These are phyloP conservation scores for Microdon myrmicae DNA, from an alignment of 2,888 invertebrate species.

Conservation along the genomic window DNA sequence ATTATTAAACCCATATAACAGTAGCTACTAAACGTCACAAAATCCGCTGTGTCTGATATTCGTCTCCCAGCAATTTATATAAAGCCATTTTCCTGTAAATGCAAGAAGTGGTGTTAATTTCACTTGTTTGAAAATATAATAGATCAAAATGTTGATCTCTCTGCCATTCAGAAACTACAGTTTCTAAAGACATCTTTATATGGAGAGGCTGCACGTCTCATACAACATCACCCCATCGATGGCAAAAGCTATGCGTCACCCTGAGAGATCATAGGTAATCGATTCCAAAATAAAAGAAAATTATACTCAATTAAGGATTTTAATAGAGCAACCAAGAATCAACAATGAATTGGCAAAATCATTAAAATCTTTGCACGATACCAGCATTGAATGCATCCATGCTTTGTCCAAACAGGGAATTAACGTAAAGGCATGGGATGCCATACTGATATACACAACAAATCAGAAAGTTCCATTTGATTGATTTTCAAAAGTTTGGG, in stretches of 20 bases:
- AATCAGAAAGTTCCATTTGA: too few relatives aligned
- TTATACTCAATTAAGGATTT: conserved; percentile 8
- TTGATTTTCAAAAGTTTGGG: too few relatives aligned
- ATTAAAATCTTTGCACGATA: conserved; percentile 4
- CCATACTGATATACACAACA: conserved; percentile 1
- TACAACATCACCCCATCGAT: conserved; percentile 1
- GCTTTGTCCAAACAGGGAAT: conserved; percentile 4
- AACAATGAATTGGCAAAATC: neutral
- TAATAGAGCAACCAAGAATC: conserved; percentile 9
- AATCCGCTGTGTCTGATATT: neutral
- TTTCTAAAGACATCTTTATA: neutral
- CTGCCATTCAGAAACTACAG: conserved; percentile 1
- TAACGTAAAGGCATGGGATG: neutral
- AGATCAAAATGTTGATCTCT: neutral
- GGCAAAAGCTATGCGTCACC: conserved; percentile 4
- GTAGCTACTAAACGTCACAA: conserved; percentile 1
- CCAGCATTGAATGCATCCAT: conserved; percentile 6
- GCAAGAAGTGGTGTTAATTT: conserved; percentile 1
- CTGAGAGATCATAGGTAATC: conserved; percentile 1
- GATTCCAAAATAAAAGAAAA: conserved; percentile 7
- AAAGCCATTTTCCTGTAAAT: conserved; percentile 4
- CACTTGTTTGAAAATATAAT: conserved; percentile 1
- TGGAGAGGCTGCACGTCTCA: neutral
- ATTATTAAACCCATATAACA: neutral
- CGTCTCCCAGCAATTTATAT: conserved; percentile 9